Evolutionary conservation across 2,797 vertebrate species (phyloP).

Genomic region (Aulostomus chinensis): DNA sequence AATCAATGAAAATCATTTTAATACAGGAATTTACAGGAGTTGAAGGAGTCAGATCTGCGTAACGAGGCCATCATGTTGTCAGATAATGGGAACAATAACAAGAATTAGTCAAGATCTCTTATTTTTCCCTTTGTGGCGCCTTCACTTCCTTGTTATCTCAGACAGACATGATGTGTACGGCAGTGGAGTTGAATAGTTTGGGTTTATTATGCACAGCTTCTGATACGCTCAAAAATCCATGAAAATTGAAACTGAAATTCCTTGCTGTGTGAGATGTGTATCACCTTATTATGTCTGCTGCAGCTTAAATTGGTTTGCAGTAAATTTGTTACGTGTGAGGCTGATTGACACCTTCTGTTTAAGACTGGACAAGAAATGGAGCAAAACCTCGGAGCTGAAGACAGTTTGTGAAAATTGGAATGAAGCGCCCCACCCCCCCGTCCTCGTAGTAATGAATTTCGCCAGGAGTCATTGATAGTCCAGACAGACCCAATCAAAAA

Average conservation of each 20-base stretch:
- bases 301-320: slow-evolving; percentile 23
- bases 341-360: slow-evolving; percentile 31
- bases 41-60: neutral
- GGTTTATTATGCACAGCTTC: slow-evolving; percentile 15
- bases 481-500: slow-evolving; percentile 31
- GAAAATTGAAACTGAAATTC: slow-evolving; percentile 19
- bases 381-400: slow-evolving; percentile 8
- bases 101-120: slow-evolving; percentile 12
- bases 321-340: slow-evolving; percentile 13
- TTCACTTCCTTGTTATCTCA: neutral
- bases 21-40: no score
- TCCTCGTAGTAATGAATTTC: slow-evolving; percentile 38
- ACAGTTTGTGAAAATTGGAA: slow-evolving; percentile 10
- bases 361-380: slow-evolving; percentile 9
- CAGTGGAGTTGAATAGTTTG: slow-evolving; percentile 9
- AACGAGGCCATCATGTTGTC: neutral
- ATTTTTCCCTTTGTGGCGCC: no score
- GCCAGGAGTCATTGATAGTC: slow-evolving; percentile 27
- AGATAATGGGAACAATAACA: slow-evolving; percentile 1
- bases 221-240: slow-evolving; percentile 6
- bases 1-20: slow-evolving; percentile 1
- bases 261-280: slow-evolving; percentile 3
- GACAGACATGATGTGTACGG: neutral
- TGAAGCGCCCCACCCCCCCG: no score
- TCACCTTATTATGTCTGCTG: slow-evolving; percentile 18